Evolutionary conservation across 2,888 invertebrate genomes (phyloP).

Genomic region (Andrena marginata): DNA sequence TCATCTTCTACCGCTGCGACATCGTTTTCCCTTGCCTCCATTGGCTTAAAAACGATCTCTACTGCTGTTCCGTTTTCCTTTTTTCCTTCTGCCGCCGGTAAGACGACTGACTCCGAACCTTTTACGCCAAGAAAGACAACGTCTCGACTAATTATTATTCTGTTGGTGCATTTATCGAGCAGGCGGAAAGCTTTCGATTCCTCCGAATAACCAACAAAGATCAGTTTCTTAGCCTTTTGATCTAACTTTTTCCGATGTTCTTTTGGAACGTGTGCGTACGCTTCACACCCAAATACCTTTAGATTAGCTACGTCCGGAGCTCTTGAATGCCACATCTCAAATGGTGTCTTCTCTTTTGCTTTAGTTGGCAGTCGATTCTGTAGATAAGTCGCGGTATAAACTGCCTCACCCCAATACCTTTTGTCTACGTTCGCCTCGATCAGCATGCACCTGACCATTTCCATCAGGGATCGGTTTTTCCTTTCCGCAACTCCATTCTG

Average conservation of each 20-base stretch:
- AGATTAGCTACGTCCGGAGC: slow-evolving; percentile 15
- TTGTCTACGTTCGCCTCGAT: background rate
- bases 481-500: background rate
- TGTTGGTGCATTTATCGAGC: slow-evolving; percentile 37
- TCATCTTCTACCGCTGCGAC: no score
- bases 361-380: background rate
- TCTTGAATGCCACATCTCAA: background rate
- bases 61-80: background rate
- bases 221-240: slow-evolving; percentile 43
- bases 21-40: no score
- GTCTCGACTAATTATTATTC: slow-evolving; percentile 59
- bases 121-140: slow-evolving; percentile 56
- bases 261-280: slow-evolving; percentile 49
- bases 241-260: slow-evolving; percentile 57
- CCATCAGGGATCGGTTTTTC: background rate
- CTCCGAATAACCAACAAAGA: slow-evolving; percentile 55
- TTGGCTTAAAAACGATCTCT: background rate
- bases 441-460: background rate
- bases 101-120: slow-evolving; percentile 13
- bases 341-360: background rate
- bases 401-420: background rate
- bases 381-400: background rate
- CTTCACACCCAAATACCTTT: slow-evolving; percentile 58
- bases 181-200: slow-evolving; percentile 64
- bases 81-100: background rate